Base-by-base conservation (phyloP, 2,888 invertebrate genomes). In the Phoronis australis region DNA sequence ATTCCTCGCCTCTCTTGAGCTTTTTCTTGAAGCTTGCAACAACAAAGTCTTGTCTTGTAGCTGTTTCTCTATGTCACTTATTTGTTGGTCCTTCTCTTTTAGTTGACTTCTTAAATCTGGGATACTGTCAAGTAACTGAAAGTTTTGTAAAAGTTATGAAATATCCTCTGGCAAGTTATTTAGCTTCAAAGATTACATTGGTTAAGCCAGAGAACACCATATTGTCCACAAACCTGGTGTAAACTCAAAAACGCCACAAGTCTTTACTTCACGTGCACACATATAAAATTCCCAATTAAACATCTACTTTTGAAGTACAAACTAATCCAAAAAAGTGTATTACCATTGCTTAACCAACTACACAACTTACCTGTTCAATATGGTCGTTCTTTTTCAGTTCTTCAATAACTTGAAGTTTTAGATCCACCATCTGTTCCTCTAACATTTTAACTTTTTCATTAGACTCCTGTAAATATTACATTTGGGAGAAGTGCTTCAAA, bases 361-460 rank as follows among this genome's bases (percentile, higher is more conserved):
- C n/a, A n/a, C n/a, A n/a, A 18, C 45, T 47, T 50, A 69, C 69
- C 61, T 63, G 63, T 50, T 69, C 68, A 18, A 69, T 64, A 40
- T 59, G 60, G 52, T 67, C 68, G 48, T 69, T 69, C 47, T 62
- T 67, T 57, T 61, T 61, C 18, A 69, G 52, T 45, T 68, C 69
- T 43, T 67, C 61, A 24, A 65, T 50, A 4, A 69, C 65, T 55
- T 69, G 69, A 37, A 59, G 43, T 41, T 69, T 69, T 38, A 69
- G 50, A 51, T 69, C 69, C n/a, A 60, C 57, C 5, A 62, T 53
- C 48, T 62, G 64, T 6, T 48, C 59, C 35, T 63, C 59, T 44
- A 65, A 48, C 2, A 62, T 58, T 42, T 51, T 52, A 9, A 64
- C 59, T 26, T 52, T 59, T 15, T 37, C 37, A 21, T 61, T 56